phyloP scores from a whole-genome alignment of 2,888 invertebrate species.

The Physocephala rufipes region DNA sequence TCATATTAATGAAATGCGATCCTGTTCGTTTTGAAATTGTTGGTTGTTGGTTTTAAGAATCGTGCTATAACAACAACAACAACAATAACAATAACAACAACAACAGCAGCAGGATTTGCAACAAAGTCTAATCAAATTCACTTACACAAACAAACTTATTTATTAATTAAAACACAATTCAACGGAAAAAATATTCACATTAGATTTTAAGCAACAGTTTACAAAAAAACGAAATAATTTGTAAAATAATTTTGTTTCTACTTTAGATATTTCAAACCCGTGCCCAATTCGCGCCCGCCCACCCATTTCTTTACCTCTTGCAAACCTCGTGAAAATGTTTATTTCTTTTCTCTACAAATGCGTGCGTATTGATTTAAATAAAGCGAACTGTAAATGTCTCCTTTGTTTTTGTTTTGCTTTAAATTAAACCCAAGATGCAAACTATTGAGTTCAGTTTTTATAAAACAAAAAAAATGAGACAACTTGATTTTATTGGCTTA shows the following conservation, averaged over 20 bases:
- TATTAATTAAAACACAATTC: not conserved
- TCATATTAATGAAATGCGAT: constrained; percentile 40
- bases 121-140: not conserved
- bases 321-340: no score
- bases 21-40: constrained; percentile 50
- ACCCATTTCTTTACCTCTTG: no score
- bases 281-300: no score
- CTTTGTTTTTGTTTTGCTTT: no score
- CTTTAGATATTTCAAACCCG: no score
- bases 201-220: not conserved
- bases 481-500: constrained; percentile 1
- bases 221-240: constrained; percentile 34
- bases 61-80: constrained; percentile 36
- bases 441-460: constrained; percentile 41
- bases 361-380: no score
- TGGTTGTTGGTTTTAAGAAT: constrained; percentile 42
- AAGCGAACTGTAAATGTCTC: no score
- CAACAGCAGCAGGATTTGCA: not conserved
- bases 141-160: constrained; percentile 9
- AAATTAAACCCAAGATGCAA: no score
- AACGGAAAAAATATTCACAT: not conserved
- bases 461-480: constrained; percentile 26
- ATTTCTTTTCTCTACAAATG: no score
- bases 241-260: constrained; percentile 23
- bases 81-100: constrained; percentile 29